Conservation (phyloP, 2,888 invertebrate genomes). For the Mystacides longicornis region DNA sequence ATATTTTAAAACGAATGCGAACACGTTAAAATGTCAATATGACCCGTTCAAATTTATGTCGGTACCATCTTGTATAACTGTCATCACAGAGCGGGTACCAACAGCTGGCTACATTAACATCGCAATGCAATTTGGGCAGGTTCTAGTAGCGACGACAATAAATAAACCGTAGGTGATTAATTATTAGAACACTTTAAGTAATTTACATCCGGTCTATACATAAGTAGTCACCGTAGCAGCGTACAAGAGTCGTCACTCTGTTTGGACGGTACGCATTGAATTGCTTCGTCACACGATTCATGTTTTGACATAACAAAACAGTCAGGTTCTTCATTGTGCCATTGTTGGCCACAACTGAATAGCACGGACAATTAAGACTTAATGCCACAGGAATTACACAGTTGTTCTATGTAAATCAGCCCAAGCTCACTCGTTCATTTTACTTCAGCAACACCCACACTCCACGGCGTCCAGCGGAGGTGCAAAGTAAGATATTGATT, state of each 20-base stretch:
- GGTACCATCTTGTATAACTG: too few relatives aligned
- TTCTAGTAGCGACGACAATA: too few relatives aligned
- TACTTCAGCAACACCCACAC: constrained; percentile 20
- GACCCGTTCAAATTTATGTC: not conserved
- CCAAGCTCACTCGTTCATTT: constrained; percentile 24
- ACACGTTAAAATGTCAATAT: not conserved
- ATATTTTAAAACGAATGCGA: not conserved
- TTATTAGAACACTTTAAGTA: too few relatives aligned
- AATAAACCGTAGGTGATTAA: too few relatives aligned
- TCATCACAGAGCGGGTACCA: too few relatives aligned
- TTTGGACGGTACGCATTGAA: not conserved
- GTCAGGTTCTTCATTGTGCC: constrained; percentile 1
- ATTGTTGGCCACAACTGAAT: constrained; percentile 18
- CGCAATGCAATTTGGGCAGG: too few relatives aligned
- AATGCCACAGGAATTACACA: constrained; percentile 26
- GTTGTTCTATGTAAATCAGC: constrained; percentile 27
- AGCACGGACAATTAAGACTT: constrained; percentile 26
- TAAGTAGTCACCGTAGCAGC: too few relatives aligned
- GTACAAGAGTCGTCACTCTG: not conserved
- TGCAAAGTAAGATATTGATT: constrained; percentile 12
- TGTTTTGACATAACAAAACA: constrained; percentile 2
- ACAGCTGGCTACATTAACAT: too few relatives aligned
- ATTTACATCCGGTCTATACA: too few relatives aligned
- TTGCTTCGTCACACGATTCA: constrained; percentile 3
- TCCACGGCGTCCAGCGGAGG: constrained; percentile 7